Evolutionary conservation across 37 sponge, comb jelly and placozoan genomes (phyloP).

Genomic region (Geodia barretti): DNA sequence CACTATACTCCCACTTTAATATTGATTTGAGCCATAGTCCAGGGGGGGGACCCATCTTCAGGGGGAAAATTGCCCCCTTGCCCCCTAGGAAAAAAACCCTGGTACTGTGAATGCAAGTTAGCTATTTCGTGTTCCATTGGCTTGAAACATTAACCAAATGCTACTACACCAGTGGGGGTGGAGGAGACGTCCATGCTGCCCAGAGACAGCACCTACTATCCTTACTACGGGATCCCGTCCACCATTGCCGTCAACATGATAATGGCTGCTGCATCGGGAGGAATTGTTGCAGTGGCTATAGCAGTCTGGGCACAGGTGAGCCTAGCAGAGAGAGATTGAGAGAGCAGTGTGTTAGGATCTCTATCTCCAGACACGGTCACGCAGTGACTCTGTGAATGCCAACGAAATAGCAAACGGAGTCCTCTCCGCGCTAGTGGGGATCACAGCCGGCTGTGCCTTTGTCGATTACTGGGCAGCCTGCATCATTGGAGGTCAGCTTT

Average conservation of each 20-base stretch:
- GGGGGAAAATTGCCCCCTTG: too few species aligned
- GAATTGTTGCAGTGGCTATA: conserved; percentile 69
- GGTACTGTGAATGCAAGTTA: too few species aligned
- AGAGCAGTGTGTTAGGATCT: not conserved
- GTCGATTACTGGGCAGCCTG: conserved; percentile 75
- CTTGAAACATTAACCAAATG: too few species aligned
- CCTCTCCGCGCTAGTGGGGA: conserved; percentile 87
- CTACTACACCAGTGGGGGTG: not conserved
- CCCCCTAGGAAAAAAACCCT: too few species aligned
- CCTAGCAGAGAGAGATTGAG: not conserved
- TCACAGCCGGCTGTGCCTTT: conserved; percentile 87
- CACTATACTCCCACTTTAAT: too few species aligned
- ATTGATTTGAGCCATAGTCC: too few species aligned
- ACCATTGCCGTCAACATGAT: conserved; percentile 94
- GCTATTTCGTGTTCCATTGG: too few species aligned
- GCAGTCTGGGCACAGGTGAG: conserved; percentile 85
- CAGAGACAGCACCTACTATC: not conserved
- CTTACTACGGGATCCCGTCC: conserved; percentile 67
- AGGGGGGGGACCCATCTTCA: too few species aligned
- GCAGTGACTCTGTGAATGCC: conserved; percentile 77
- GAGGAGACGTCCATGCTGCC: not conserved
- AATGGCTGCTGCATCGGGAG: conserved; percentile 73
- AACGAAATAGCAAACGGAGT: conserved; percentile 95
- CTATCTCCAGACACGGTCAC: conserved; percentile 52
- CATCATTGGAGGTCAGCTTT: conserved; percentile 68